Percentiles rank a stretch among this genome's conserved stretches.
Conservation (phyloP, 2,888 invertebrate species). For the Argyra leucocephala region DNA sequence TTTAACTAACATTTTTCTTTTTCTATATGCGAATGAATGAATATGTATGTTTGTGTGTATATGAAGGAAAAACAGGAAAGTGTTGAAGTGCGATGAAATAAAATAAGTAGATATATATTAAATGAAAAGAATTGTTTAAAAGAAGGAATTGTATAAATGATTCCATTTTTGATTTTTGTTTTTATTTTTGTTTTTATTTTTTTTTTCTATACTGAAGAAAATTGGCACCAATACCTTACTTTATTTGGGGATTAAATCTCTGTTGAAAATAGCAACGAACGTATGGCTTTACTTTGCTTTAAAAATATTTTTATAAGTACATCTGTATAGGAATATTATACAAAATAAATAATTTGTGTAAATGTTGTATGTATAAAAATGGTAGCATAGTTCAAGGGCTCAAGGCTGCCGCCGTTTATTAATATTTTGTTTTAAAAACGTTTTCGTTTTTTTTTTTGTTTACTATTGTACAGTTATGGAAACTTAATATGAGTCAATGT, state of each 20-base stretch:
- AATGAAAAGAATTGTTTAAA: neutral
- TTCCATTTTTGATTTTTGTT: neutral
- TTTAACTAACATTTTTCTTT: neutral
- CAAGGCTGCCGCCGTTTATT: neutral
- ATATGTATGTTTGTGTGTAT: neutral
- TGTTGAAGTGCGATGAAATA: neutral
- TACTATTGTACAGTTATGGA: no score
- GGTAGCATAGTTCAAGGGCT: neutral
- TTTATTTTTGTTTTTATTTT: no score
- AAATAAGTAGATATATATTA: neutral
- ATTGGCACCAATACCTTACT: constrained; percentile 5
- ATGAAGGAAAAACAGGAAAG: neutral
- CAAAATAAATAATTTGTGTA: neutral
- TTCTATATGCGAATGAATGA: neutral
- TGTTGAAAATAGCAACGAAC: neutral
- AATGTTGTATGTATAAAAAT: neutral
- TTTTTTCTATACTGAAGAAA: neutral
- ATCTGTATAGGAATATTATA: neutral
- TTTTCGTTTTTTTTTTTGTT: no score
- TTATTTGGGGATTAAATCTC: neutral
- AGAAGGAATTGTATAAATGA: neutral
- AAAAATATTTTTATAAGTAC: neutral
- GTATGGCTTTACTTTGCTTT: neutral
- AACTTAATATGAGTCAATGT: no score
- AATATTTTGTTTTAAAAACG: neutral